These are phyloP conservation scores for Alces alces DNA, from an alignment of 2,113 vertebrate genomes.

Conservation along the genomic window DNA sequence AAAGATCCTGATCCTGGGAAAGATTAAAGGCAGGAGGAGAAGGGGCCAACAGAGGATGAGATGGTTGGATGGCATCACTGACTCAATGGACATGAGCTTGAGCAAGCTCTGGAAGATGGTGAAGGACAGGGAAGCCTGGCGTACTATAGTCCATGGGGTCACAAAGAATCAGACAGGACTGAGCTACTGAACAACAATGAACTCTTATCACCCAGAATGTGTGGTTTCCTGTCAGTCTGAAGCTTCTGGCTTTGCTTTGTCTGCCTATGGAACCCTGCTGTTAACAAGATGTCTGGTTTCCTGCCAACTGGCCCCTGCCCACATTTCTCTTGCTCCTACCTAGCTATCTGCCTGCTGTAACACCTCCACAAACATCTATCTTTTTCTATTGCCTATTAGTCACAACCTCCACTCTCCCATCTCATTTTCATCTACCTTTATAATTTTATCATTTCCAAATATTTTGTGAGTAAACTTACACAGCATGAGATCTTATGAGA, in stretches of 20 bases:
- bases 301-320: neutral
- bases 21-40: neutral
- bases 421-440: neutral
- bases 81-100: neutral
- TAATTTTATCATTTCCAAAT: neutral
- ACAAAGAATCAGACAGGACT: rapidly evolving
- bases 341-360: neutral
- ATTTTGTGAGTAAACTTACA: neutral
- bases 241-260: neutral
- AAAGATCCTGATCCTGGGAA: neutral
- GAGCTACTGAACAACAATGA: neutral
- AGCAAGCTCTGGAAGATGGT: neutral
- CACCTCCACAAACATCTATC: neutral
- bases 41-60: neutral
- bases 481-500: neutral
- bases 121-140: neutral
- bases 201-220: neutral
- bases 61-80: neutral
- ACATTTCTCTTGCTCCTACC: neutral
- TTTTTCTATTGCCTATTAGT: neutral
- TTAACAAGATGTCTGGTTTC: neutral
- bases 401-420: neutral
- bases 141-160: neutral
- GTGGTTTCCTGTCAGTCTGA: neutral
- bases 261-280: neutral